These are phyloP conservation scores for Drosophila leonis DNA, from an alignment of 2,888 invertebrate species.

Conservation along the genomic window DNA sequence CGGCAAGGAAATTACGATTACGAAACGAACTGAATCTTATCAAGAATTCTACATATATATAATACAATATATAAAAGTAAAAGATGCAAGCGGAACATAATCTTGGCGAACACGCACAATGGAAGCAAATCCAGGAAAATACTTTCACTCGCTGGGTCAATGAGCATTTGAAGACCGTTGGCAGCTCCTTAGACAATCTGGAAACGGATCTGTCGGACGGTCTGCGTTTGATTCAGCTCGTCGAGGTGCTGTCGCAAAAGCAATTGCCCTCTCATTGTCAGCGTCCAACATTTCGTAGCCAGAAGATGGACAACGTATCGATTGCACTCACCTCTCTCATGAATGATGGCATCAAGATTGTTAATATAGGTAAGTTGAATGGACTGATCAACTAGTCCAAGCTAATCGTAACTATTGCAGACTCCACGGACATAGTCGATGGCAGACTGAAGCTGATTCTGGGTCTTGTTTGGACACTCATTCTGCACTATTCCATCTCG, in stretches of 20 bases:
- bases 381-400: not conserved
- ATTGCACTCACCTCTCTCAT: slow-evolving; percentile 94
- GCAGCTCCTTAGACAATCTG: slow-evolving; percentile 91
- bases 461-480: slow-evolving; percentile 96
- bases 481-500: slow-evolving; percentile 96
- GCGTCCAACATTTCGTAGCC: slow-evolving; percentile 93
- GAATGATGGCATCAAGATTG: slow-evolving; percentile 94
- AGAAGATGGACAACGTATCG: slow-evolving; percentile 96
- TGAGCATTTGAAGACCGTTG: slow-evolving; percentile 93
- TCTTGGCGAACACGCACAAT: slow-evolving; percentile 95
- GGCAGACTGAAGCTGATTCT: slow-evolving; percentile 95
- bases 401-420: slow-evolving; percentile 83
- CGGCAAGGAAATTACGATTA: not conserved
- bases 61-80: slow-evolving; percentile 74
- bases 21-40: not conserved
- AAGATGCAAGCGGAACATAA: slow-evolving; percentile 92
- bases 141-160: slow-evolving; percentile 98
- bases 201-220: slow-evolving; percentile 95
- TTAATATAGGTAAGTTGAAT: slow-evolving; percentile 93
- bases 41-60: slow-evolving; percentile 83
- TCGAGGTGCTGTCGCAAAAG: slow-evolving; percentile 94
- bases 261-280: slow-evolving; percentile 93
- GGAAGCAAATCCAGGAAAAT: slow-evolving; percentile 97
- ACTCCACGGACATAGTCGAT: slow-evolving; percentile 95
- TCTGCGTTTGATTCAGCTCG: slow-evolving; percentile 90